Evolutionary conservation across 2,888 invertebrate genomes (phyloP), one percentile per base, ranked within the genome.

Genomic region (Polietes domitor): DNA sequence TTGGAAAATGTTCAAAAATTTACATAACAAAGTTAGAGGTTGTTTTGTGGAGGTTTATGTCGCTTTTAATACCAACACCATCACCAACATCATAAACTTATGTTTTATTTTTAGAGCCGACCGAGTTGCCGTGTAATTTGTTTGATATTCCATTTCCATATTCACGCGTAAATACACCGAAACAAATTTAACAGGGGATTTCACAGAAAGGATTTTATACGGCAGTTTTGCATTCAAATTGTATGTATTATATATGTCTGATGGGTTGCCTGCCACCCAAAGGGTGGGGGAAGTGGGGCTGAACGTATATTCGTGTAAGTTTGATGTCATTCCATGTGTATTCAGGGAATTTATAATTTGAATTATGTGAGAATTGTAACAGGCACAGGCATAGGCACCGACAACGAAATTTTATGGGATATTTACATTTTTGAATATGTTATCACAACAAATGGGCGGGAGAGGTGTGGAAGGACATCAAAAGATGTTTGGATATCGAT

Each of bases 1-100:
- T 63, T 77, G n/a, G 19, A 41, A 61, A 73, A 58, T 73, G 73
- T 73, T 72, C 21, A 58, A 72, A 61, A 77, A 77, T 77, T 58
- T 71, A 24, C 71, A 77, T 71, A 77, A 53, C 32, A 72, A 72
- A 77, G 71, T 61, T 77, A 72, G 24, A 72, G 32, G 26, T 58
- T 68, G 61, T 26, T 37, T 7, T 53, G 26, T 15, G 19, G 2
- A n/a, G 61, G 19, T 55, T 32, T 55, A 37, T 32, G 26, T 10
- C n/a, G 47, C 2, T 74, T 1, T 19, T 53, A 63, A 19, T 50
- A 17, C 24, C 37, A 10, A 10, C 26, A 6, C 26, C 26, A 28
- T 0, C 61, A 28, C 17, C 24, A 10, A 2, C 61, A 61, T n/a
- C 61, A 5, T 61, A 24, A 61, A 61, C 17, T 65, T 65, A 41